Evolutionary conservation across 2,797 vertebrate genomes (phyloP).

Genomic region (Lutjanus argentimaculatus): DNA sequence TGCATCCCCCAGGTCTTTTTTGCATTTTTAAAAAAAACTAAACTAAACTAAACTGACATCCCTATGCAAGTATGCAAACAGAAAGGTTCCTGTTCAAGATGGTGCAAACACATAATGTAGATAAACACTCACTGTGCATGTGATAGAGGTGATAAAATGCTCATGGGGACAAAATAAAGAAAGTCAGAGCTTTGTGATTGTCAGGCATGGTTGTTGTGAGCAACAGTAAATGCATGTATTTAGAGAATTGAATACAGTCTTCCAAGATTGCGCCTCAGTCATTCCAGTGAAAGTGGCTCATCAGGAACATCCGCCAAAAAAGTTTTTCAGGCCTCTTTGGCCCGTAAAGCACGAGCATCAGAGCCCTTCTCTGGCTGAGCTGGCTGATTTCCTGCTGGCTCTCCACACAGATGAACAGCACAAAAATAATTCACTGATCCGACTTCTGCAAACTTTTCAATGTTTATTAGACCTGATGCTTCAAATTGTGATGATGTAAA

Average conservation of each 20-base stretch:
- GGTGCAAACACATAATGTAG: no score
- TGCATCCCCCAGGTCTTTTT: no score
- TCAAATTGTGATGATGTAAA: neutral
- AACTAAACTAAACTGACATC: no score
- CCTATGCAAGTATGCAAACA: no score
- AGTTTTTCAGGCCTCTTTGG: neutral
- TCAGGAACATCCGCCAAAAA: neutral
- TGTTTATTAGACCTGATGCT: neutral
- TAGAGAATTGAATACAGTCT: neutral
- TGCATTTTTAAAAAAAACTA: no score
- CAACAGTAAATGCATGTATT: conserved; percentile 1
- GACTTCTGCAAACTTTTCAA: neutral
- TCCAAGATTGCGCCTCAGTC: neutral
- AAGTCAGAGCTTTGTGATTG: neutral
- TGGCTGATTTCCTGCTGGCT: neutral
- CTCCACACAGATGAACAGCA: neutral
- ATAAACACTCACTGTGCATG: no score
- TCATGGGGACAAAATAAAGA: neutral
- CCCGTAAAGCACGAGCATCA: neutral
- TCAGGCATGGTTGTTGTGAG: neutral
- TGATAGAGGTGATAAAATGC: no score
- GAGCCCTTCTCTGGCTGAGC: neutral
- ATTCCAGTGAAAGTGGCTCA: conserved; percentile 10
- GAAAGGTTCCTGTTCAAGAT: no score
- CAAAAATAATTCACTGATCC: neutral